Evolutionary conservation across 2,113 vertebrate genomes (phyloP), one percentile per base, ranked within the genome.

Genomic region (Mobula hypostoma): DNA sequence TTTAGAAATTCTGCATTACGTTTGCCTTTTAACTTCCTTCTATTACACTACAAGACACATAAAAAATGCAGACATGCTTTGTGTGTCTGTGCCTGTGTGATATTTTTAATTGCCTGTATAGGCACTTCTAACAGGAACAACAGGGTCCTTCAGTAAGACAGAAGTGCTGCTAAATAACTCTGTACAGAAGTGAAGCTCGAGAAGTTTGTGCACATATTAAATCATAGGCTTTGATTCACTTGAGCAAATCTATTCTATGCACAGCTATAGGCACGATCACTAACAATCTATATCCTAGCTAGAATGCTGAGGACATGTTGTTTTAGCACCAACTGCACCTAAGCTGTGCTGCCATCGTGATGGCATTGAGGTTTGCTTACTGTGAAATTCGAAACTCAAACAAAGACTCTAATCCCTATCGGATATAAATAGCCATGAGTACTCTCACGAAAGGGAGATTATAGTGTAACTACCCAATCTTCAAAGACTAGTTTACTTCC

Each of bases 91-190:
- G 61, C 15, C 29, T 90, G 29, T 85, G 85, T 68, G 61, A 90
- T 90, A 32, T 68, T 90, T 66, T 66, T 66, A 90, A 90, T 90
- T 90, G 61, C 85, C 61, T 66, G 2, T 90, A 68, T 14, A 68
- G 29, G 61, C 63, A 68, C 61, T 68, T 66, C 61, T 90, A 63
- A 90, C 85, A 32, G 85, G 61, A 90, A 90, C 85, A 90, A 90
- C 82, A 85, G 82, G 85, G 85, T 63, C 61, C 14, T 61, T n/a
- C 85, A 90, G n/a, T 66, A 6, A 63, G 85, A 32, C 85, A 90
- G 85, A 90, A 90, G 85, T 88, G 85, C 58, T 88, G 58, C 12
- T 88, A 63, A 14, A 61, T 68, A 90, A 90, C 85, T 66, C 63
- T 32, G 12, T 90, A 90, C 85, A 90, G 66, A 90, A 90, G 1